Percentiles rank a stretch among this genome's conserved stretches.
These are phyloP conservation scores for Yponomeuta plumbellus DNA, from an alignment of 2,888 invertebrate species.

Conservation along the genomic window DNA sequence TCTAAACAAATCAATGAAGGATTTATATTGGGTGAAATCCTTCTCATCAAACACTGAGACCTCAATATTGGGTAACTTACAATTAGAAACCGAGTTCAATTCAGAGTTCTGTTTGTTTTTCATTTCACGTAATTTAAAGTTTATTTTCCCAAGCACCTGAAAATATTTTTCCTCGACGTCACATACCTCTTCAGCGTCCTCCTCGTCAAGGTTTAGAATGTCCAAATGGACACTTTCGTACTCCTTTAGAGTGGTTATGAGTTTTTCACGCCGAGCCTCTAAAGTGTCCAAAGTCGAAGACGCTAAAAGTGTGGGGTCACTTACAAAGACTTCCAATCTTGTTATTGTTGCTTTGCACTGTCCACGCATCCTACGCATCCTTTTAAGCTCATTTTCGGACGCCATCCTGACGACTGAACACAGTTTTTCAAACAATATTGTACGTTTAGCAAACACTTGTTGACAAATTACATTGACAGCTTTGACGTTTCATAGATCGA, in stretches of 20 bases:
- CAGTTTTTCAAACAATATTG: no score
- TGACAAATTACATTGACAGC: no score
- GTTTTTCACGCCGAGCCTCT: background rate
- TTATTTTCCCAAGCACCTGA: background rate
- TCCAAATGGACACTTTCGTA: slow-evolving; percentile 3
- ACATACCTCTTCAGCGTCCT: background rate
- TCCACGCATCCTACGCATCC: background rate
- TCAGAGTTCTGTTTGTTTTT: background rate
- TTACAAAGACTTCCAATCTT: background rate
- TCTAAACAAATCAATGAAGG: no score
- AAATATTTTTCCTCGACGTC: background rate
- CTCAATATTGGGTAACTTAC: background rate
- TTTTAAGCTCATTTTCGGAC: background rate
- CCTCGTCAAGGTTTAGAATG: background rate
- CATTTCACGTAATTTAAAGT: background rate
- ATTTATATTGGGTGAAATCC: no score
- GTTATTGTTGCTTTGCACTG: background rate
- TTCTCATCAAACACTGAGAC: background rate
- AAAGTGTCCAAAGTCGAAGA: background rate
- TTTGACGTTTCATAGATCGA: no score
- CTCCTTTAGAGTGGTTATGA: background rate
- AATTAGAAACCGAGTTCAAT: background rate
- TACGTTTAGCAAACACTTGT: no score
- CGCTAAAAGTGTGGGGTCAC: background rate
- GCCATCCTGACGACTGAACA: no score